Evolutionary conservation across 2,113 vertebrate genomes (phyloP).

Genomic region (Anguilla japonica): DNA sequence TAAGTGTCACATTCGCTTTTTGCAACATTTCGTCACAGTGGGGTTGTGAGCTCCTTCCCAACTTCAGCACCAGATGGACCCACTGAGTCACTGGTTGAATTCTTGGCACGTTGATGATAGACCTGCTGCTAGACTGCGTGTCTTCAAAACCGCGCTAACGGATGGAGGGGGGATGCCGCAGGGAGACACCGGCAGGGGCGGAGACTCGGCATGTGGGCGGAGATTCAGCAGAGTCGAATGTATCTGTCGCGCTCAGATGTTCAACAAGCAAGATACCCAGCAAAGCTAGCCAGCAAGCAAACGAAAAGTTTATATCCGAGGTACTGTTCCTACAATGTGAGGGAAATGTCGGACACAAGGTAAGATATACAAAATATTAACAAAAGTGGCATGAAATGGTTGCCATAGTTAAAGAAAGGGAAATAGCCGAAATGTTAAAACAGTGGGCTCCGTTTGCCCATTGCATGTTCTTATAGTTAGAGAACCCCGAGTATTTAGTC

Average conservation of each 20-base stretch:
- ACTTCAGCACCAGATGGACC: background rate
- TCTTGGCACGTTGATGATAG: background rate
- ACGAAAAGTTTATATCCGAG: background rate
- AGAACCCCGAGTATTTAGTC: background rate
- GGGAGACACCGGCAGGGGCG: constrained; percentile 61
- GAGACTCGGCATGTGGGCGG: constrained; percentile 48
- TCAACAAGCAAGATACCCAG: background rate
- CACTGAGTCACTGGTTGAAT: background rate
- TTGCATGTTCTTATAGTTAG: background rate
- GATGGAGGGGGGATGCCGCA: background rate
- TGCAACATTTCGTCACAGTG: background rate
- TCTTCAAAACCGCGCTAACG: background rate
- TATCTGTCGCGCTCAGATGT: background rate
- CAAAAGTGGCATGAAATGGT: background rate
- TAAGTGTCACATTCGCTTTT: background rate
- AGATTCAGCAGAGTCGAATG: background rate
- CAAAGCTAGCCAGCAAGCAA: background rate
- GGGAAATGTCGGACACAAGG: constrained; percentile 68
- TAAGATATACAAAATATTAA: constrained; percentile 39
- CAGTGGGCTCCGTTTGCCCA: background rate
- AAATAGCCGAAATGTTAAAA: background rate
- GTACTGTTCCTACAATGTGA: constrained; percentile 62
- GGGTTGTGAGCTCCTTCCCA: background rate
- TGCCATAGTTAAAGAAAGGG: background rate
- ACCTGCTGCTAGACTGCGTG: background rate